Percentiles rank a stretch among this genome's conserved stretches.
Conservation (phyloP, 1,140 invertebrate species). For the Bombus consobrinus region DNA sequence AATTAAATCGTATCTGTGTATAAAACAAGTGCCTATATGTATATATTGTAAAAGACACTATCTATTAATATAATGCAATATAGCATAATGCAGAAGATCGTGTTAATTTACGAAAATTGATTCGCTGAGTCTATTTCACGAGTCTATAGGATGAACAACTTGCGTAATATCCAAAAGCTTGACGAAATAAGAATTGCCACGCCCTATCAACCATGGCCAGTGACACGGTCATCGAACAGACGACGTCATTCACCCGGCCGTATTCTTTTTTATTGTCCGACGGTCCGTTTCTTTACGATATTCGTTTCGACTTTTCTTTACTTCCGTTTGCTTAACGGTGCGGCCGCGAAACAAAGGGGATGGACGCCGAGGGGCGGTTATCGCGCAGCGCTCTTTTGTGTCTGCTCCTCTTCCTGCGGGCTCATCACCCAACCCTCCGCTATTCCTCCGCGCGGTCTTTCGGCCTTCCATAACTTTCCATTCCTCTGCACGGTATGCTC, state of each 20-base stretch:
- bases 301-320: conserved; percentile 54
- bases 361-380: conserved; percentile 34
- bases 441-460: background rate
- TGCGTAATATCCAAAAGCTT: background rate
- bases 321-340: conserved; percentile 46
- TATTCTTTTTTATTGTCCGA: conserved; percentile 39
- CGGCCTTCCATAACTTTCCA: conserved; percentile 37
- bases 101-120: too few species aligned
- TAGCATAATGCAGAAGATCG: too few species aligned
- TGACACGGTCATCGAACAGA: conserved; percentile 24
- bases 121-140: background rate
- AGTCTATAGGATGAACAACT: background rate
- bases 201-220: background rate
- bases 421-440: conserved; percentile 25
- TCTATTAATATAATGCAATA: too few species aligned
- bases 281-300: conserved; percentile 40
- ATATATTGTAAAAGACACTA: too few species aligned
- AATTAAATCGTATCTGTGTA: too few species aligned
- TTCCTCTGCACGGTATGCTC: conserved; percentile 27
- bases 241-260: background rate
- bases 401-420: conserved; percentile 41
- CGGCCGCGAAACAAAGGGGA: conserved; percentile 49
- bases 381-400: conserved; percentile 47
- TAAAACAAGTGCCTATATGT: too few species aligned
- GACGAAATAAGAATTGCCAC: background rate